Base-by-base conservation (phyloP, 30 jellyfish, hydroid and myxozoan genomes). In the Phacellophora camtschatica region DNA sequence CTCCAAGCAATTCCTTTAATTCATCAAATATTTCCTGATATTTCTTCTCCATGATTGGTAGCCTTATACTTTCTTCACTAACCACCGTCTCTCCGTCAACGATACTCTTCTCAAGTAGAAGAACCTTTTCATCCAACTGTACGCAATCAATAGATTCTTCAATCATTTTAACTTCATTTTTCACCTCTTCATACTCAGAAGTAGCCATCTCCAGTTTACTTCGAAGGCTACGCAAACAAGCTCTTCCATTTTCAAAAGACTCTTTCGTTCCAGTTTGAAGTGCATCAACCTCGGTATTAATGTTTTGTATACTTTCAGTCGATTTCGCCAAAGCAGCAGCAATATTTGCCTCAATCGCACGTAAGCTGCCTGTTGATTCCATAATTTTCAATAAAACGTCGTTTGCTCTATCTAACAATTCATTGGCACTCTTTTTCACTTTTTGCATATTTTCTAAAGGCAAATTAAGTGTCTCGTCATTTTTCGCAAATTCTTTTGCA, bases 141-240 rank as follows among this genome's bases (percentile, higher is more conserved):
- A 18, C 3, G 9, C 56, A 4, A 10, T 42, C 84, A 1, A 19
- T 6, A 4, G 49, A 68, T n/a, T 66, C 66, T 13, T 77, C 84
- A 37, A 80, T 7, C 23, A 53, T 23, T 8, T 54, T 27, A 18
- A 24, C 58, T 6, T 41, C 69, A 32, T 20, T 67, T 25, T 49
- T 65, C 73, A 64, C 36, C n/a, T 18, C 68, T 54, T 34, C 71
- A 65, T 59, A 37, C 51, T 80, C 91, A 2, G 11, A 13, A 13
- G 58, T 2, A 2, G 56, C 69, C 31, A 20, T 13, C 16, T 46
- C 20, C 23, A 80, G 15, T 12, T 37, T 25, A 3, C 34, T 57
- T 25, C 37, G 36, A 3, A 80, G 54, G 1, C 33, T 34, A 28
- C 29, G 15, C 12, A 80, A 8, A 3, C 35, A 27, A 5, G 25